phyloP scores from a whole-genome alignment of 2,797 vertebrate genomes.

The Alosa sapidissima region DNA sequence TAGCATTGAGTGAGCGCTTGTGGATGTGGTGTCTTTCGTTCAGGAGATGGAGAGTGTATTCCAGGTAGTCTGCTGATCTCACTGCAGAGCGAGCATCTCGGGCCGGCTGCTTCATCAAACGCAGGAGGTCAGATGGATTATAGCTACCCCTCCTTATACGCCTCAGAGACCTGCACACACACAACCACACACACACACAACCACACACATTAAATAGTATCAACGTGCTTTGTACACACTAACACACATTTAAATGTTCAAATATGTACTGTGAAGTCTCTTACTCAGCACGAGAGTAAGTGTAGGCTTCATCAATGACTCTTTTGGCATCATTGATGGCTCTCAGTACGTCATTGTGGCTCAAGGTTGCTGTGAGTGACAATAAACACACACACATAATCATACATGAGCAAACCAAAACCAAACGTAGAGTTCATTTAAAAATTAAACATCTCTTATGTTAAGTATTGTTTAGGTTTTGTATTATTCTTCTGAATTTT shows the following conservation, averaged over 20 bases:
- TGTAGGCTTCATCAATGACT: slow-evolving; percentile 83
- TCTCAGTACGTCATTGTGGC: slow-evolving; percentile 54
- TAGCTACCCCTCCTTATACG: slow-evolving; percentile 63
- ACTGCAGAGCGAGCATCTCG: slow-evolving; percentile 71
- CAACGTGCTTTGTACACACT: too few species aligned
- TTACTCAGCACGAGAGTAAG: slow-evolving; percentile 78
- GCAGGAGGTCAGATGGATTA: slow-evolving; percentile 75
- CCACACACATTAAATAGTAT: background rate
- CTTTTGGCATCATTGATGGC: slow-evolving; percentile 78
- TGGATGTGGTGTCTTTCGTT: slow-evolving; percentile 65
- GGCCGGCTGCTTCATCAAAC: slow-evolving; percentile 83
- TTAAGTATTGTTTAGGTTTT: too few species aligned
- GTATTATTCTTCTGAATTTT: too few species aligned
- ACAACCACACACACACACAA: background rate
- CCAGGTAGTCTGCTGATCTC: slow-evolving; percentile 83
- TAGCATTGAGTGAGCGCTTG: slow-evolving; percentile 81
- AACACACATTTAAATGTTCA: background rate
- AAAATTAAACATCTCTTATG: too few species aligned
- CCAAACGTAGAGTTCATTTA: background rate
- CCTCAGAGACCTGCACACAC: slow-evolving; percentile 59
- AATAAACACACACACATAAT: background rate
- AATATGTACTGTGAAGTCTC: background rate
- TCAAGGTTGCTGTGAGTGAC: background rate
- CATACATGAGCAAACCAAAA: background rate
- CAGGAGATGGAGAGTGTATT: slow-evolving; percentile 79